Evolutionary conservation across 2,113 vertebrate genomes (phyloP).

Genomic region (Coracopsis vasa): DNA sequence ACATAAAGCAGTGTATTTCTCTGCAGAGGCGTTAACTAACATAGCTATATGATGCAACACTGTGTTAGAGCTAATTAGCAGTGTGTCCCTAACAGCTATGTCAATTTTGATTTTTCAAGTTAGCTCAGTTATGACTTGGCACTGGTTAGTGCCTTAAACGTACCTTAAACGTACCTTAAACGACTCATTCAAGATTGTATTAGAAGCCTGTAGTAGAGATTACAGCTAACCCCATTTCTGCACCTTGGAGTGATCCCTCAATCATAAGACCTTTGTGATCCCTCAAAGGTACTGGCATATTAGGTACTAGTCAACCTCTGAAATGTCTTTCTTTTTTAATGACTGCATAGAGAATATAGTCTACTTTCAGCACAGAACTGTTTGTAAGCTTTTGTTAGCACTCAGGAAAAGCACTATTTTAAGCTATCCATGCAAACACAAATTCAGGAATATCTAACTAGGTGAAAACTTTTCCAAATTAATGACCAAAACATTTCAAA

Average conservation of each 20-base stretch:
- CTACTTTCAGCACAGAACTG: neutral
- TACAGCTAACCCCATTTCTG: neutral
- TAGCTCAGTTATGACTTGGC: neutral
- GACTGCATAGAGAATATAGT: neutral
- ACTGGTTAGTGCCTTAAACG: neutral
- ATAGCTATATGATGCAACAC: neutral
- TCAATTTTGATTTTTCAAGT: neutral
- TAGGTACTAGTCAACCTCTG: neutral
- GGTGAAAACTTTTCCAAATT: neutral
- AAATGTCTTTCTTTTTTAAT: neutral
- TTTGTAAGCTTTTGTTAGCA: neutral
- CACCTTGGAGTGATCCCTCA: neutral
- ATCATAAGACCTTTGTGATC: neutral
- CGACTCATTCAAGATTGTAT: neutral
- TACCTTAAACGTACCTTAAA: neutral
- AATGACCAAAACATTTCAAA: neutral
- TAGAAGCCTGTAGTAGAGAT: neutral
- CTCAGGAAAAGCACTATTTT: neutral
- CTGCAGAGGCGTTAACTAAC: neutral
- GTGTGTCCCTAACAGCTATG: neutral
- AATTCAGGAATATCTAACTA: neutral
- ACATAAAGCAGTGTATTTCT: neutral
- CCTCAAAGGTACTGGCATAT: neutral
- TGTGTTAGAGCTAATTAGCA: neutral
- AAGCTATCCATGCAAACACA: neutral